A percentile compares a stretch with the other conserved stretches of the same genome.
Conservation (phyloP, 2,797 vertebrate genomes). For the Pseudomugil gertrudae region DNA sequence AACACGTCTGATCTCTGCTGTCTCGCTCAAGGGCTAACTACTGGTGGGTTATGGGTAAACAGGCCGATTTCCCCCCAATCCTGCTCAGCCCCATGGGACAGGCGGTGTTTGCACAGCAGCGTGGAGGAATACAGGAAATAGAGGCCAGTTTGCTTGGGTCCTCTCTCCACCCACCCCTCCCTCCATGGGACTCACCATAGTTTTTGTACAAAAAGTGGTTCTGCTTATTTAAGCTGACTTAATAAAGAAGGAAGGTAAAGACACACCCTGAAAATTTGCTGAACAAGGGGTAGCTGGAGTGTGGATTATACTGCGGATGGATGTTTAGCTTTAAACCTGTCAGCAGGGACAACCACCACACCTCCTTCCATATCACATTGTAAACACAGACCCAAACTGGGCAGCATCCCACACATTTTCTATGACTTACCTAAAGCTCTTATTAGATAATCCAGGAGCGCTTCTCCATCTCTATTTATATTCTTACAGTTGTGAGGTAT, state of each 20-base stretch:
- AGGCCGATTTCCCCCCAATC: slow-evolving; percentile 60
- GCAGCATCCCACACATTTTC: slow-evolving; percentile 24
- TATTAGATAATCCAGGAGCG: slow-evolving; percentile 46
- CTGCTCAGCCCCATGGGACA: slow-evolving; percentile 63
- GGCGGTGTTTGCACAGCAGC: slow-evolving; percentile 72
- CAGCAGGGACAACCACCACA: slow-evolving; percentile 34
- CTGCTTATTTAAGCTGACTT: slow-evolving; percentile 65
- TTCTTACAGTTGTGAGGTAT: slow-evolving; percentile 40
- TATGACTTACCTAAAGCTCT: slow-evolving; percentile 41
- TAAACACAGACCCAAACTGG: slow-evolving; percentile 41
- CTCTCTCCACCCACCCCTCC: slow-evolving; percentile 2
- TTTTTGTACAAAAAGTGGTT: slow-evolving; percentile 27
- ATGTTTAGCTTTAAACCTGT: slow-evolving; percentile 52
- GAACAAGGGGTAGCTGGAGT: slow-evolving; percentile 46
- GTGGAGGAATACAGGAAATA: slow-evolving; percentile 73
- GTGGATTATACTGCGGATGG: slow-evolving; percentile 31
- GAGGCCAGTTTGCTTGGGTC: slow-evolving; percentile 61
- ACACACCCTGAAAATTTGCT: slow-evolving; percentile 60
- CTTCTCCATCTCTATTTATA: slow-evolving; percentile 26
- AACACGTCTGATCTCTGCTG: slow-evolving; percentile 58
- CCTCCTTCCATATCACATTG: slow-evolving; percentile 40
- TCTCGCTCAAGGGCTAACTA: slow-evolving; percentile 64
- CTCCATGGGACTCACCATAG: background rate
- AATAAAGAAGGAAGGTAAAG: slow-evolving; percentile 55
- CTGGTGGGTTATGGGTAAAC: slow-evolving; percentile 79